Evolutionary conservation across 2,888 invertebrate genomes (phyloP).

Genomic region (Cheilosia impressa): DNA sequence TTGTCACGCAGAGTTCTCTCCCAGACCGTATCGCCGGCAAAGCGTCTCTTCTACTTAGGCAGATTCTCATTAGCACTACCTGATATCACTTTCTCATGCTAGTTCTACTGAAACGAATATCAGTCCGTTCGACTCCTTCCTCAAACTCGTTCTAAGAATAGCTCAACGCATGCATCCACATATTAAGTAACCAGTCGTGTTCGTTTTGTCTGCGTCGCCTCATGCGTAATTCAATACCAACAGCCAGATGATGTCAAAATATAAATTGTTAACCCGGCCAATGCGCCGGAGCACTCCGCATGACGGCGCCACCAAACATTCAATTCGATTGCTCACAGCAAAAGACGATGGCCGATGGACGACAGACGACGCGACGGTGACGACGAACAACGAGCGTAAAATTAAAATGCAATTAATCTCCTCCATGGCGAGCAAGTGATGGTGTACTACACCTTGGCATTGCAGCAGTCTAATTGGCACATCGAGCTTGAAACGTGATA

Average conservation of each 20-base stretch:
- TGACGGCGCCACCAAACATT: constrained; percentile 43
- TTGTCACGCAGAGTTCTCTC: not conserved
- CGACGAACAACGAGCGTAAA: constrained; percentile 7
- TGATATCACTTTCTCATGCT: not conserved
- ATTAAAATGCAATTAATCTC: constrained; percentile 49
- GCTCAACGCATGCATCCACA: not conserved
- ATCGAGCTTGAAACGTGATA: constrained; percentile 39
- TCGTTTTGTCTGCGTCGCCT: not conserved
- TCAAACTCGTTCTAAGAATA: constrained; percentile 13
- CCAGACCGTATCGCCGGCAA: constrained; percentile 10
- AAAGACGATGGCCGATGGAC: not conserved
- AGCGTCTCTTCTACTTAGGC: not conserved
- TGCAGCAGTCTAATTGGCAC: constrained; percentile 37
- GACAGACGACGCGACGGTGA: not conserved
- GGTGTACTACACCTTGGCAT: constrained; percentile 30
- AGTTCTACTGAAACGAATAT: constrained; percentile 9
- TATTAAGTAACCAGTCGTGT: constrained; percentile 2
- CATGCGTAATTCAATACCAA: constrained; percentile 1
- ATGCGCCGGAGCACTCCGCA: not conserved
- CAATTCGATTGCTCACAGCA: constrained; percentile 5
- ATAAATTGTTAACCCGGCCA: constrained; percentile 20
- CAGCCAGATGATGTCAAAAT: constrained; percentile 36
- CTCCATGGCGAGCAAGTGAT: constrained; percentile 21
- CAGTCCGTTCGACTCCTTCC: constrained; percentile 20
- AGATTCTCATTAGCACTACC: no score